Percentiles rank a stretch among this genome's conserved stretches.
Conservation (phyloP, 23 tunicate species). For the Trididemnum nubilum region DNA sequence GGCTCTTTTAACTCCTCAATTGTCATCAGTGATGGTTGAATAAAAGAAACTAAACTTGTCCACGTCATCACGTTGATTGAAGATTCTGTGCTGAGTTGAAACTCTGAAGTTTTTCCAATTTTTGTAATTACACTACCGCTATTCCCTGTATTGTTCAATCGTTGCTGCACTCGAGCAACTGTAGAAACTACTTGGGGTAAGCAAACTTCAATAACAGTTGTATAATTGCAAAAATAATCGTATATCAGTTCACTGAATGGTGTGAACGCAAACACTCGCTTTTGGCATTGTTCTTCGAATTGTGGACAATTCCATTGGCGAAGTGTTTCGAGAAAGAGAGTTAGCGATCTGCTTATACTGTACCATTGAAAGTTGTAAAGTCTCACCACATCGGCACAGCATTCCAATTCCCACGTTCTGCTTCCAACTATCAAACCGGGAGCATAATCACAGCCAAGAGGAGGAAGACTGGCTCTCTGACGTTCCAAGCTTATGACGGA, state of each 20-base stretch:
- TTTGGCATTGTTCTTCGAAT: conserved; percentile 33
- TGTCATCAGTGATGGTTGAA: not conserved
- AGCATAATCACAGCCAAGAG: conserved; percentile 23
- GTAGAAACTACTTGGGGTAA: not conserved
- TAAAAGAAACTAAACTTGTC: not conserved
- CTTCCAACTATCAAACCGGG: conserved; percentile 35
- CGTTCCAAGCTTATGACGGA: not conserved
- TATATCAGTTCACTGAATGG: conserved; percentile 42
- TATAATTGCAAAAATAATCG: conserved; percentile 49
- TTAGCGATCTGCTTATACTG: conserved; percentile 1
- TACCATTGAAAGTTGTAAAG: conserved; percentile 30
- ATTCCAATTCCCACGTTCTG: conserved; percentile 35
- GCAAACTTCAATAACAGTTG: conserved; percentile 27
- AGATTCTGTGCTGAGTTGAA: not conserved
- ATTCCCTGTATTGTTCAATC: not conserved
- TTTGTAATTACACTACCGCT: not conserved
- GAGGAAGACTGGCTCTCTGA: not conserved
- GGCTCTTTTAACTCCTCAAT: conserved; percentile 38
- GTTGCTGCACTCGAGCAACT: not conserved
- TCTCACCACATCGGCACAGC: conserved; percentile 32
- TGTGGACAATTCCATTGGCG: conserved; percentile 58
- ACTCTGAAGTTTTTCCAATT: not conserved
- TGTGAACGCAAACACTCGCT: conserved; percentile 39
- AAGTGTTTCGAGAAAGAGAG: conserved; percentile 37
- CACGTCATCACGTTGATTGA: not conserved